phyloP scores from a whole-genome alignment of 2,888 invertebrate genomes.

The Mesodorylaimus sp. region DNA sequence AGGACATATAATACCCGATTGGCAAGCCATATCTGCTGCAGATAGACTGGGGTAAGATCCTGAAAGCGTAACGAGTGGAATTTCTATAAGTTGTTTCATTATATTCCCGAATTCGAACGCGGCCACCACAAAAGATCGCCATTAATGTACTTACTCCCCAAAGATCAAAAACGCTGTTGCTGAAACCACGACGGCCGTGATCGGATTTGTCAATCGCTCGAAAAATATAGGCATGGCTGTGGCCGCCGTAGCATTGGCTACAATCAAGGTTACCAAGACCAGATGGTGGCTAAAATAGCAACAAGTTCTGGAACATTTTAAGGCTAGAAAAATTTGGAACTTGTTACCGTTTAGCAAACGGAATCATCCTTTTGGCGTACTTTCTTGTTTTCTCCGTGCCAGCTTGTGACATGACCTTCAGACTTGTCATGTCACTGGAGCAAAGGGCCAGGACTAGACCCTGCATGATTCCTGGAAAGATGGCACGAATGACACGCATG shows the following conservation, averaged over 20 bases:
- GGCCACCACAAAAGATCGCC: too few species aligned
- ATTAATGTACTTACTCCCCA: too few species aligned
- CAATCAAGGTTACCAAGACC: slow-evolving; percentile 30
- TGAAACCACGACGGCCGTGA: slow-evolving; percentile 29
- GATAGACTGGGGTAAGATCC: slow-evolving; percentile 32
- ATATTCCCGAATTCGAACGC: too few species aligned
- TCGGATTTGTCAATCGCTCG: slow-evolving; percentile 28
- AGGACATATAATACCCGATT: slow-evolving; percentile 27
- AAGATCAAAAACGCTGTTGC: slow-evolving; percentile 31
- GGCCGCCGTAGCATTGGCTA: slow-evolving; percentile 31
- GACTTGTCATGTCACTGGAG: slow-evolving; percentile 28
- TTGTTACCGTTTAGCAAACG: slow-evolving; percentile 22
- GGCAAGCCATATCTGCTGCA: slow-evolving; percentile 31
- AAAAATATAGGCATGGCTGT: slow-evolving; percentile 32
- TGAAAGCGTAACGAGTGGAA: slow-evolving; percentile 22
- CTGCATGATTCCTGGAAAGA: slow-evolving; percentile 32
- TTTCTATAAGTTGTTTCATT: too few species aligned
- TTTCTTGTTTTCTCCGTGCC: slow-evolving; percentile 24
- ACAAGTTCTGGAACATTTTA: too few species aligned
- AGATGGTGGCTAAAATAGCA: slow-evolving; percentile 25
- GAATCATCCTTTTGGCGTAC: slow-evolving; percentile 28
- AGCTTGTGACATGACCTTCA: slow-evolving; percentile 27
- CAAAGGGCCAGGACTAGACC: slow-evolving; percentile 32
- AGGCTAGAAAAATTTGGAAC: neutral
- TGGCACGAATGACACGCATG: too few species aligned